These are phyloP conservation scores for Eupleurogrammus muticus DNA, from an alignment of 2,797 vertebrate species.

Conservation along the genomic window DNA sequence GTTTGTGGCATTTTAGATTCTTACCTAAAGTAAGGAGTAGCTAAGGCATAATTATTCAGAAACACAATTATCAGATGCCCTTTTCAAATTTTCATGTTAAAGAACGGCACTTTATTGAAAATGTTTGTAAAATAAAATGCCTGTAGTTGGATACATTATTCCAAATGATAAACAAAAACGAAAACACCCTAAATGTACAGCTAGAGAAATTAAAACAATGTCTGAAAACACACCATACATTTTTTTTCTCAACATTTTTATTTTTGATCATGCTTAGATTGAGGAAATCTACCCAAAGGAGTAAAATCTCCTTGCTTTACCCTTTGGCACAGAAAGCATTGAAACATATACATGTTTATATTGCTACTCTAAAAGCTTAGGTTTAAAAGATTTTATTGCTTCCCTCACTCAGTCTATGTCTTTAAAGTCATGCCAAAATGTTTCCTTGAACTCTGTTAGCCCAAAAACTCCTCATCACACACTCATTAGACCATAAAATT, in stretches of 20 bases:
- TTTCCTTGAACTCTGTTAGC: conserved; percentile 45
- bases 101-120: conserved; percentile 71
- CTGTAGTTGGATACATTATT: conserved; percentile 30
- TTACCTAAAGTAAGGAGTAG: conserved; percentile 21
- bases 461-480: conserved; percentile 32
- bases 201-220: conserved; percentile 25
- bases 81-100: conserved; percentile 43
- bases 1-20: not conserved
- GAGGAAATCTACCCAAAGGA: conserved; percentile 42
- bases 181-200: conserved; percentile 29
- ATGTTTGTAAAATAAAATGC: conserved; percentile 49
- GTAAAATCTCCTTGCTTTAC: conserved; percentile 36
- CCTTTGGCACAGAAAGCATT: conserved; percentile 23
- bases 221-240: conserved; percentile 25
- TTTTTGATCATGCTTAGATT: conserved; percentile 56
- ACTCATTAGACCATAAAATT: conserved; percentile 49
- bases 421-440: conserved; percentile 54
- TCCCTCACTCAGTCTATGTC: conserved; percentile 22
- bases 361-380: conserved; percentile 34
- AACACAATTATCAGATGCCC: conserved; percentile 14
- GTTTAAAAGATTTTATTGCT: conserved; percentile 46
- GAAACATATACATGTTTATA: conserved; percentile 44
- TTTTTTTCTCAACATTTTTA: conserved; percentile 16
- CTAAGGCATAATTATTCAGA: conserved; percentile 21
- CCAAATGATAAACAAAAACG: conserved; percentile 46